Percentiles rank a stretch among this genome's conserved stretches.
Conservation (phyloP, 2,797 vertebrate genomes). For the Vipera latastei region DNA sequence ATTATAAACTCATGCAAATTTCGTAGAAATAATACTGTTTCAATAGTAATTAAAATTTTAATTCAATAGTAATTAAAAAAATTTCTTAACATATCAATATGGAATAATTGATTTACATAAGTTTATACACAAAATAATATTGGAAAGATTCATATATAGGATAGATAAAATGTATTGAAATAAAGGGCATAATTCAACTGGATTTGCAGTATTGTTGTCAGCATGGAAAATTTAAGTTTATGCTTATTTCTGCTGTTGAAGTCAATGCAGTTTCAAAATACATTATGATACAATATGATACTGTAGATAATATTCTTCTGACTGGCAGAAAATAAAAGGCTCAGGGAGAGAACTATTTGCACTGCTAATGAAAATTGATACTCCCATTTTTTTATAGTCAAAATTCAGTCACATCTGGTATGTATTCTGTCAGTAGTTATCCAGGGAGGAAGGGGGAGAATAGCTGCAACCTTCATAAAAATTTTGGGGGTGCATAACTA, state of each 20-base stretch:
- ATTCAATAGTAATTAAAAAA: conserved; percentile 39
- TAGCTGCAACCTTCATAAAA: background rate
- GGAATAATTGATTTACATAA: conserved; percentile 38
- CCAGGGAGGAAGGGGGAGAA: background rate
- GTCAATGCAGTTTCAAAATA: background rate
- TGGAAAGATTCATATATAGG: background rate
- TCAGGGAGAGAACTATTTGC: background rate
- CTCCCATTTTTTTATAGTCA: background rate
- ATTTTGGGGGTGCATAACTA: background rate
- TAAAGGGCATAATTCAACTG: background rate
- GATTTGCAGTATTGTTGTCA: background rate
- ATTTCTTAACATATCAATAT: conserved; percentile 46
- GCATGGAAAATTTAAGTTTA: background rate
- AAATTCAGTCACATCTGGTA: background rate
- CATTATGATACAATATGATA: background rate
- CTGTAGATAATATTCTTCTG: background rate
- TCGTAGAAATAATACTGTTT: conserved; percentile 53
- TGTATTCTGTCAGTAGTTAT: background rate
- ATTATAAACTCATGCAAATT: conserved; percentile 44
- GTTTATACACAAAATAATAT: conserved; percentile 42
- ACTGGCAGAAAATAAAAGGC: background rate
- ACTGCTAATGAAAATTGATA: background rate
- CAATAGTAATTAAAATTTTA: conserved; percentile 37
- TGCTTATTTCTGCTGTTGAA: background rate
- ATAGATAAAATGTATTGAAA: background rate